A percentile compares a stretch with the other conserved stretches of the same genome.
phyloP scores from a whole-genome alignment of 2,113 vertebrate genomes.

The Xiphias gladius region DNA sequence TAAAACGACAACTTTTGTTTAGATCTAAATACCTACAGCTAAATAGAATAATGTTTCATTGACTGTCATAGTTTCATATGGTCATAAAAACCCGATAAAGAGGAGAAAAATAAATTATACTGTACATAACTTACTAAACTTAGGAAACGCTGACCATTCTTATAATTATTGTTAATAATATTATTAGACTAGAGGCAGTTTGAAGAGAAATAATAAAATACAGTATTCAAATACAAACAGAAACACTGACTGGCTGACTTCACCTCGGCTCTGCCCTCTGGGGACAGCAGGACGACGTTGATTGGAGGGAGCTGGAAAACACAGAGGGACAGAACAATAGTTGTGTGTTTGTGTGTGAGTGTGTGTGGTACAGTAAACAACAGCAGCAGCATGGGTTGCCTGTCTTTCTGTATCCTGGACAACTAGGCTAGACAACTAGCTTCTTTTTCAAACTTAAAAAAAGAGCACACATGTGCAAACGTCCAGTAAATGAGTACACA shows the following conservation, averaged over 20 bases:
- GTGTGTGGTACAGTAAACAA: constrained; percentile 42
- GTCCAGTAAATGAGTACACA: constrained; percentile 25
- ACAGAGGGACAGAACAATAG: constrained; percentile 65
- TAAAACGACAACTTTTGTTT: constrained; percentile 83
- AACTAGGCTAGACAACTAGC: background rate
- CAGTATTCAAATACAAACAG: constrained; percentile 92
- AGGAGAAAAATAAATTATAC: constrained; percentile 98
- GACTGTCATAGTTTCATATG: constrained; percentile 89
- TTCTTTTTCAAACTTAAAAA: background rate
- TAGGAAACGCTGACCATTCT: constrained; percentile 94
- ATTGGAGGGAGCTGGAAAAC: constrained; percentile 69
- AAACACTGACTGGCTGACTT: constrained; percentile 90
- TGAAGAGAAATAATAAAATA: constrained; percentile 90
- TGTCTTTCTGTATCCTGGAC: constrained; percentile 34
- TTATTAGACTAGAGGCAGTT: constrained; percentile 98
- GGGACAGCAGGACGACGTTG: constrained; percentile 86
- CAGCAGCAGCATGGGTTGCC: constrained; percentile 62
- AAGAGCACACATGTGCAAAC: constrained; percentile 56
- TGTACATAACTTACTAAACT: constrained; percentile 99
- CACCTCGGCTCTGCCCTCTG: constrained; percentile 87
- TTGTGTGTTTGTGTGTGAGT: constrained; percentile 19
- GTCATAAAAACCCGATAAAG: constrained; percentile 88
- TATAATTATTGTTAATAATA: constrained; percentile 95
- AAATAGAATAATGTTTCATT: constrained; percentile 90
- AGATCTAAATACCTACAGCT: constrained; percentile 91